Conservation (phyloP, 1,140 invertebrate species). For the Brachionus plicatilis region DNA sequence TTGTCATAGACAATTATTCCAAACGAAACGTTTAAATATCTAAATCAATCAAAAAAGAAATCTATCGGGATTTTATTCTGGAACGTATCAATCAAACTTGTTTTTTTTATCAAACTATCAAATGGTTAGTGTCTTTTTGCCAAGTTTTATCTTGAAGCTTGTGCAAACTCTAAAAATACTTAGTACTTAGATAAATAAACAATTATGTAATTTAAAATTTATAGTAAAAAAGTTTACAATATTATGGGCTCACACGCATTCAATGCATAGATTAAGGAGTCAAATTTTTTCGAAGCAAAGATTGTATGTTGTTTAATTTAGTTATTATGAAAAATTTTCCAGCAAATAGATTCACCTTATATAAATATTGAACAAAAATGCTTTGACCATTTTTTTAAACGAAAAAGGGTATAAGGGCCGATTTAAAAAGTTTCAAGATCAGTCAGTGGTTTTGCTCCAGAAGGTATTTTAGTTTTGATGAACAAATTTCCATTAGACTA, state of each 20-base stretch:
- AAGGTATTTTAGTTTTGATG: neutral
- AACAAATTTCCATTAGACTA: neutral
- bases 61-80: neutral
- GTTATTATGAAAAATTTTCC: neutral
- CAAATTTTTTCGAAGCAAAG: neutral
- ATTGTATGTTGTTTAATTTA: neutral
- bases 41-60: neutral
- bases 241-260: neutral
- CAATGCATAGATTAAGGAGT: neutral
- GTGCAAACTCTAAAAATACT: neutral
- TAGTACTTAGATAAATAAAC: neutral
- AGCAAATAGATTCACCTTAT: neutral
- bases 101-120: neutral
- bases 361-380: neutral
- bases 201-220: neutral
- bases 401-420: neutral
- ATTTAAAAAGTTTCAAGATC: neutral
- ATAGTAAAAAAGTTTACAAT: neutral
- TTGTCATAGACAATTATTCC: neutral
- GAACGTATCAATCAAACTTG: neutral
- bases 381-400: neutral
- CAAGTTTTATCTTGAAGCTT: neutral
- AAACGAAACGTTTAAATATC: neutral
- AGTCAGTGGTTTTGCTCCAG: neutral
- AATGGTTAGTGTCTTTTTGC: neutral